phyloP scores from a whole-genome alignment of 2,888 invertebrate species.

The Anticlea derivata region DNA sequence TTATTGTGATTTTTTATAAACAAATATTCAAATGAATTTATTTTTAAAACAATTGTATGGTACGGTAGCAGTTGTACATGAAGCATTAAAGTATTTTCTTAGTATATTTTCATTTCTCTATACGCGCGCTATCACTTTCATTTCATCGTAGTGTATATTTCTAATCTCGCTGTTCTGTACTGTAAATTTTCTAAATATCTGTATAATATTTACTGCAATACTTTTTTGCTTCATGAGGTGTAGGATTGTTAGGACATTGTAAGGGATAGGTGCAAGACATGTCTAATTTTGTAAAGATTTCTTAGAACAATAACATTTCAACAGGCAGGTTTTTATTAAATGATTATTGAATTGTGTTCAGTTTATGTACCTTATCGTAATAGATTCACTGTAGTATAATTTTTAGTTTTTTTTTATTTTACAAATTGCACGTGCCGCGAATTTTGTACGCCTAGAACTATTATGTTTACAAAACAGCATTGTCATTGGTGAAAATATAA shows the following conservation, averaged over 20 bases:
- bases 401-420: constrained; percentile 50
- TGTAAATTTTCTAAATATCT: constrained; percentile 68
- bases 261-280: constrained; percentile 74
- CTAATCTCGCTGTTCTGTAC: constrained; percentile 70
- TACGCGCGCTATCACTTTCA: constrained; percentile 52
- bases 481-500: constrained; percentile 19
- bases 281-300: constrained; percentile 57
- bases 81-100: constrained; percentile 79
- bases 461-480: constrained; percentile 27
- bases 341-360: constrained; percentile 54
- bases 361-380: constrained; percentile 57
- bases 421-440: constrained; percentile 40
- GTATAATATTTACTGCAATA: constrained; percentile 68
- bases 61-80: constrained; percentile 65
- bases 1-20: constrained; percentile 70
- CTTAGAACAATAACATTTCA: constrained; percentile 62
- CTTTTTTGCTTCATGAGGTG: constrained; percentile 82
- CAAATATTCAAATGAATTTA: constrained; percentile 52
- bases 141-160: constrained; percentile 75
- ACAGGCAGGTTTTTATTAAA: constrained; percentile 68
- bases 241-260: constrained; percentile 74
- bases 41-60: constrained; percentile 66
- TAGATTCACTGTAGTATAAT: constrained; percentile 48
- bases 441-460: constrained; percentile 27
- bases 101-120: constrained; percentile 30